Percentiles rank a stretch among this genome's conserved stretches.
These are phyloP conservation scores for Stramonita haemastoma DNA, from an alignment of 2,888 invertebrate species.

Conservation along the genomic window DNA sequence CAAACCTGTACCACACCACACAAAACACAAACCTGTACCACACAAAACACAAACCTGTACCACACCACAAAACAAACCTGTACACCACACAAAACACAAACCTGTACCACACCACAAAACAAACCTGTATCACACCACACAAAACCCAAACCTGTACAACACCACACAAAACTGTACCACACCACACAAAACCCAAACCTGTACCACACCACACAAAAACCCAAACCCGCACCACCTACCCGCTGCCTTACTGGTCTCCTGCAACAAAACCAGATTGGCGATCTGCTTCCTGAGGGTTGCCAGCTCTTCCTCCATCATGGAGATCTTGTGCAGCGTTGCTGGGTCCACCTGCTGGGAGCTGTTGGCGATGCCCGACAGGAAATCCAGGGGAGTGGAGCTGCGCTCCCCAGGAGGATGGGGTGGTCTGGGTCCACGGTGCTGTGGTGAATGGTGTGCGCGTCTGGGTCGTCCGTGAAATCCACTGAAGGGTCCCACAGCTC, in stretches of 20 bases:
- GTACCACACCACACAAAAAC: no score
- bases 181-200: no score
- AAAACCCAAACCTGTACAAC: no score
- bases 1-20: no score
- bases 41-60: no score
- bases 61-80: no score
- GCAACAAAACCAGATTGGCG: constrained; percentile 65
- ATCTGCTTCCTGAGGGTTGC: constrained; percentile 68
- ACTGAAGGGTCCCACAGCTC: background rate
- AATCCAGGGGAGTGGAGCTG: constrained; percentile 34
- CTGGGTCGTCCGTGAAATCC: background rate
- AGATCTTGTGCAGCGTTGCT: constrained; percentile 64
- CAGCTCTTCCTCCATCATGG: constrained; percentile 70
- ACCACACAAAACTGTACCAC: no score
- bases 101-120: no score
- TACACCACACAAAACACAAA: no score
- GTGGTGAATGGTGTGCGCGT: background rate
- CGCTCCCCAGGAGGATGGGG: constrained; percentile 11
- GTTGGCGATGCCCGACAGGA: background rate
- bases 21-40: no score
- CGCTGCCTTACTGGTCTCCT: constrained; percentile 52
- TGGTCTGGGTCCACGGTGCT: background rate
- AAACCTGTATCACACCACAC: no score
- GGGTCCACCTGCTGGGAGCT: constrained; percentile 50
- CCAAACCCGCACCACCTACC: constrained; percentile 29